Evolutionary conservation across 2,113 vertebrate genomes (phyloP), one percentile per base, ranked within the genome.

Genomic region (Caretta caretta): DNA sequence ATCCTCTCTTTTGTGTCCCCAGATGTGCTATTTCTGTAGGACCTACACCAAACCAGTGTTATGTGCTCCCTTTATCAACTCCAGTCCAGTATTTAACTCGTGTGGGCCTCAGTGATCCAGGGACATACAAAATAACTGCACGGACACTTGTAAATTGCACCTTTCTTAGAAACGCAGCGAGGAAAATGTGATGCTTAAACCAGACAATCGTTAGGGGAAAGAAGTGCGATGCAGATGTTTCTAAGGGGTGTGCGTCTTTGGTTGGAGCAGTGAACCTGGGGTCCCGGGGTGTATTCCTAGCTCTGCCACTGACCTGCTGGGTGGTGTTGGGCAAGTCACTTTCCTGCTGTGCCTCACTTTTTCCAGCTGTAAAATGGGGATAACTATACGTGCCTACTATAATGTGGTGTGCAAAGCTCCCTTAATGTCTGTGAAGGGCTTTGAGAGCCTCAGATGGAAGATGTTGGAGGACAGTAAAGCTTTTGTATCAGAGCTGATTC

Each of bases 71-170:
- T 1, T 42, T 0, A 1, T 3, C 2, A 49, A 38, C 5, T 0
- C 59, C 88, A 9, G 90, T 69, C 92, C 96, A 92, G 84, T 83
- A 35, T 94, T 95, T 90, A 95, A 59, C 96, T 97, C 94, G 94
- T 93, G 88, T 80, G 94, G 72, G 84, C 46, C 0, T 91, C 91
- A 72, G 79, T 0, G 25, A 31, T 83, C 57, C 94, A 97, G 97
- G 96, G 95, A 97, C 87, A 62, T 79, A 95, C 96, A 97, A 90
- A 97, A 97, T 46, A 24, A 76, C 22, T 24, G 4, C 24, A 2
- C 10, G 12, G 72, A 46, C 38, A 46, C 42, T 76, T 46, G 42
- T 76, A 42, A 42, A 14, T 76, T 76, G 5, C 79, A 84, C 8
- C 22, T 93, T 82, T 69, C 57, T 51, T n/a, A 80, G n/a, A 54